Base-by-base conservation (phyloP, 2,113 vertebrate species). In the Rhodinocichla rosea region DNA sequence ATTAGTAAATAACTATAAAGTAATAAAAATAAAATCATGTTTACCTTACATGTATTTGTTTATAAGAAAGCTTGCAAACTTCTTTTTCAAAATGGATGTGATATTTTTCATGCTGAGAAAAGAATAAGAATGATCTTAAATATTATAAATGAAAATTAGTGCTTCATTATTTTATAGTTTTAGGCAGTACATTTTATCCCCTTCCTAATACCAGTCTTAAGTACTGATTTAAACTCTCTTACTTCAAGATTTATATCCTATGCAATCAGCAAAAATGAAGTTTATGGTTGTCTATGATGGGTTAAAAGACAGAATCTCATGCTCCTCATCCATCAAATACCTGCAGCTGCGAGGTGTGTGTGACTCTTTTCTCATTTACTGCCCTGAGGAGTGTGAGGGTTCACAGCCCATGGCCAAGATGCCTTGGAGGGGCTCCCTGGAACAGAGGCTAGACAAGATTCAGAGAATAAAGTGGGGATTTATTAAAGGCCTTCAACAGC, bases 391-490 rank as follows among this genome's bases (percentile, higher is more conserved):
- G 40, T 22, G 35, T 9, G 85, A 6, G 1, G 13, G 20, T n/a
- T 91, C 74, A 17, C 57, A 32, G 37, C 5, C 30, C 26, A 2
- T 30, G 52, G 52, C 27, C 23, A 8, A 3, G 30, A 27, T 13
- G 19, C 14, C 30, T 42, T 42, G 30, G 57, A 1, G 17, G 0
- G 28, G 35, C 42, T 21, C 0, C 35, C 22, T 6, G 6, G 74
- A 77, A 1, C 22, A 77, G 57, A 3, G 35, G 3, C 35, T 4
- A 0, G 30, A 27, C 17, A 50, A 21, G 6, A 6, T 7, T 1
- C 2, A 27, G 45, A 40, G 10, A 27, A 62, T 62, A 33, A 77
- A 50, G 28, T 77, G 74, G 22, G 10, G 4, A 1, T 62, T 77
- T 62, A 62, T 77, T 33, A 6, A 50, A 50, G n/a, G 3, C 16